Conservation (phyloP, 2,888 invertebrate species). For the Amphipoea oculea region DNA sequence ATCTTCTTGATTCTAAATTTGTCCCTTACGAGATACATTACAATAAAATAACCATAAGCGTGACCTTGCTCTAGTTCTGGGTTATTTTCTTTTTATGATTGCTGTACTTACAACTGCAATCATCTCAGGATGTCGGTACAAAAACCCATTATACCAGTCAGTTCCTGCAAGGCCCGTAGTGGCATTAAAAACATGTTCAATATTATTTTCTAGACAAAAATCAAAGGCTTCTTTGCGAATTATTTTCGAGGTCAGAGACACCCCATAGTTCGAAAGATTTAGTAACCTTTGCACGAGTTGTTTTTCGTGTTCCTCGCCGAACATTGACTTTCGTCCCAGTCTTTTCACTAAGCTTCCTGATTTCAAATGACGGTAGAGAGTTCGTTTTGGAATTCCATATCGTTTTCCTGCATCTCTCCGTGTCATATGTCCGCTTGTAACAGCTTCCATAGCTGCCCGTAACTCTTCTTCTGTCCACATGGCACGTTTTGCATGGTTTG, state of each 20-base stretch:
- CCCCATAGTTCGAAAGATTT: not conserved
- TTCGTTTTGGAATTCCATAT: conserved; percentile 26
- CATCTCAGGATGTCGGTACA: conserved; percentile 21
- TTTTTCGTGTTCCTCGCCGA: conserved; percentile 18
- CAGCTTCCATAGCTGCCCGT: conserved; percentile 28
- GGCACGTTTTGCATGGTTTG: not conserved
- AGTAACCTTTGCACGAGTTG: conserved; percentile 12
- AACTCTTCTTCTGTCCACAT: conserved; percentile 36
- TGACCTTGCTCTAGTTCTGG: not conserved
- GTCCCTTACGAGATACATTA: not conserved
- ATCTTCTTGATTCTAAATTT: not conserved
- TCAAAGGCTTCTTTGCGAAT: conserved; percentile 32
- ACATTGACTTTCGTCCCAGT: conserved; percentile 5
- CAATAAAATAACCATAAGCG: not conserved
- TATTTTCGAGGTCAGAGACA: not conserved
- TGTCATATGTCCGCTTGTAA: not conserved
- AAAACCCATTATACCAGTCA: conserved; percentile 22
- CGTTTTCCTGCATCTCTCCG: not conserved
- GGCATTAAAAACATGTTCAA: conserved; percentile 19
- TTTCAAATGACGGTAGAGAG: conserved; percentile 25
- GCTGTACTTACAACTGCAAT: not conserved
- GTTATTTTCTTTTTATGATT: not conserved
- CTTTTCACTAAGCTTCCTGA: conserved; percentile 19
- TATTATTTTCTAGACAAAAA: conserved; percentile 24
- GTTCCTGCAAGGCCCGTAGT: conserved; percentile 23